Conservation (phyloP, 1,140 invertebrate species). For the Proales similis region DNA sequence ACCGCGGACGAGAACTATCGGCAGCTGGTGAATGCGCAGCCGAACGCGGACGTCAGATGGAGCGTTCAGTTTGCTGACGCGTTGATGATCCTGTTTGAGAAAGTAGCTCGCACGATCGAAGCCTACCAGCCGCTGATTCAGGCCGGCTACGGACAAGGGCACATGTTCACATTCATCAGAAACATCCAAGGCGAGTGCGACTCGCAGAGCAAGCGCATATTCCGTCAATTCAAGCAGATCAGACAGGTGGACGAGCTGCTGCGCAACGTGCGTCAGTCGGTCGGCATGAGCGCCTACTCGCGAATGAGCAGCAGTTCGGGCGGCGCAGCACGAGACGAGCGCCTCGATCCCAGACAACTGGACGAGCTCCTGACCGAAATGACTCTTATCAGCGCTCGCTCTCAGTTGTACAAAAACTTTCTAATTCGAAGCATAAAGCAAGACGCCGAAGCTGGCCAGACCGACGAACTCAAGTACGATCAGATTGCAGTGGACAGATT, state of each 20-base stretch:
- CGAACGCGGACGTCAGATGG: conserved; percentile 40
- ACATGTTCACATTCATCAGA: conserved; percentile 63
- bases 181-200: conserved; percentile 81
- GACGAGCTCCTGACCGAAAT: conserved; percentile 83
- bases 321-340: conserved; percentile 44
- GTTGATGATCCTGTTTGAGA: conserved; percentile 66
- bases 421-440: conserved; percentile 69
- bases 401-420: conserved; percentile 84
- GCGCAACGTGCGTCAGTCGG: conserved; percentile 55
- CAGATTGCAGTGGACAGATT: conserved; percentile 61
- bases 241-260: conserved; percentile 65
- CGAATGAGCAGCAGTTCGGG: conserved; percentile 4
- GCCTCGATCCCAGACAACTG: conserved; percentile 70
- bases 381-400: conserved; percentile 77
- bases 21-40: conserved; percentile 45
- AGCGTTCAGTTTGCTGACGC: conserved; percentile 50
- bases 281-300: conserved; percentile 50
- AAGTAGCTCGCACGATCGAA: conserved; percentile 74
- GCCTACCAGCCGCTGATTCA: conserved; percentile 85
- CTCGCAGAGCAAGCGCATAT: conserved; percentile 60
- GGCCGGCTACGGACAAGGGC: conserved; percentile 80
- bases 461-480: conserved; percentile 49
- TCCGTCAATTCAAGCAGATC: conserved; percentile 69
- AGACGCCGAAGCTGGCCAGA: conserved; percentile 44
- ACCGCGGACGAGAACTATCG: conserved; percentile 67